Base-by-base conservation (phyloP, 2,888 invertebrate genomes). In the Thereva nobilitata region DNA sequence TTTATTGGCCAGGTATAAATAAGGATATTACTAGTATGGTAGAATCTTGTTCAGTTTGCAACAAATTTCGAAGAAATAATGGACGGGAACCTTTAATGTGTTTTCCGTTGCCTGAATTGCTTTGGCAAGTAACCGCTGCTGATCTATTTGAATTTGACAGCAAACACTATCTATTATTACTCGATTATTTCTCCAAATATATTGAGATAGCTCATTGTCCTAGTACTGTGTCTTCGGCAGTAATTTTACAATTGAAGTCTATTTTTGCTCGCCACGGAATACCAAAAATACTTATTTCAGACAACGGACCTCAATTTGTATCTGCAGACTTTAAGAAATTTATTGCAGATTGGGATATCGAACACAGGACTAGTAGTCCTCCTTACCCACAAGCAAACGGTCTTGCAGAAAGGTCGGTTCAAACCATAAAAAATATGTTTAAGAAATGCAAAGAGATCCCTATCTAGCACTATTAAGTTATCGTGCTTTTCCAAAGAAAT, bases 1-100 rank as follows among this genome's bases (percentile, higher is more conserved):
- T 75, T 9, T 74, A 71, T 55, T 74, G 73, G 74, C 73, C 73
- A 9, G 45, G 54, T 38, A 61, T 67, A n/a, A 8, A 66, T 23
- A 53, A 54, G 8, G 54, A 61, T 44, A 61, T 67, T 41, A 54
- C 23, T 47, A 67, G 64, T 38, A 9, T 55, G 2, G 50, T 63
- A 4, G 44, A n/a, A 8, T 49, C 49, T n/a, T 64, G 52, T 52
- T 50, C 64, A 7, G 10, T 47, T 1, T 67, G 64, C 7, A 72
- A 72, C 56, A 50, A 70, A 71, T 53, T 73, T 73, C 34, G 71
- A 70, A 56, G 61, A 72, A 52, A 56, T 68, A 53, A 70, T 71
- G 34, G 12, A 55, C 54, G 67, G 68, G 53, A 66, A 57, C 66
- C 68, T 7, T 50, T 70, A 44, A 34, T 50, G n/a, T n/a, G n/a